Evolutionary conservation across 2,113 vertebrate species (phyloP).

Genomic region (Epinephelus lanceolatus): DNA sequence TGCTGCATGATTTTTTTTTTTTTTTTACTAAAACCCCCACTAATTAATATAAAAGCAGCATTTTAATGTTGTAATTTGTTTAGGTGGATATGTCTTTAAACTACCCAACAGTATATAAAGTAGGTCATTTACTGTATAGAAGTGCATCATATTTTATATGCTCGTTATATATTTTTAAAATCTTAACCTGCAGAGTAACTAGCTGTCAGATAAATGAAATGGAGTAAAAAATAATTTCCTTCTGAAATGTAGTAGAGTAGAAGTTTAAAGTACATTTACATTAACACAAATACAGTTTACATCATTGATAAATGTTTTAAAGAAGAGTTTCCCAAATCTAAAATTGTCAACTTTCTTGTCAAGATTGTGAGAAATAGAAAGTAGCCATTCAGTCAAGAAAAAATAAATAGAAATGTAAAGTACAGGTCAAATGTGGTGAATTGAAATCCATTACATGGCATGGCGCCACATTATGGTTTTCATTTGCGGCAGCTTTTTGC

Average conservation of each 20-base stretch:
- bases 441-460: constrained; percentile 48
- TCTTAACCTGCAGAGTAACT: neutral
- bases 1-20: too few relatives aligned
- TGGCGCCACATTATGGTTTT: constrained; percentile 54
- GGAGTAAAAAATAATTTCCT: neutral
- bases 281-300: neutral
- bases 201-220: neutral
- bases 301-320: neutral
- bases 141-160: neutral
- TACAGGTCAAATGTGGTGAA: constrained; percentile 2
- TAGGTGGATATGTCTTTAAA: neutral
- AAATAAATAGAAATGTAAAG: constrained; percentile 29
- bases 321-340: neutral
- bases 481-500: constrained; percentile 55
- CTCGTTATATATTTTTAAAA: too few relatives aligned
- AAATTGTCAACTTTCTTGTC: neutral
- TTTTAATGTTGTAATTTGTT: too few relatives aligned
- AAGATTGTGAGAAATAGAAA: neutral
- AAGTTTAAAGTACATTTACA: neutral
- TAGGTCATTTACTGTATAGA: neutral
- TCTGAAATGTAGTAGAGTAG: neutral
- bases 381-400: neutral
- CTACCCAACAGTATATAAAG: too few relatives aligned
- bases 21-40: too few relatives aligned
- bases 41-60: too few relatives aligned